Evolutionary conservation across 2,888 invertebrate species (phyloP).

Genomic region (Reticulitermes lucifugus): DNA sequence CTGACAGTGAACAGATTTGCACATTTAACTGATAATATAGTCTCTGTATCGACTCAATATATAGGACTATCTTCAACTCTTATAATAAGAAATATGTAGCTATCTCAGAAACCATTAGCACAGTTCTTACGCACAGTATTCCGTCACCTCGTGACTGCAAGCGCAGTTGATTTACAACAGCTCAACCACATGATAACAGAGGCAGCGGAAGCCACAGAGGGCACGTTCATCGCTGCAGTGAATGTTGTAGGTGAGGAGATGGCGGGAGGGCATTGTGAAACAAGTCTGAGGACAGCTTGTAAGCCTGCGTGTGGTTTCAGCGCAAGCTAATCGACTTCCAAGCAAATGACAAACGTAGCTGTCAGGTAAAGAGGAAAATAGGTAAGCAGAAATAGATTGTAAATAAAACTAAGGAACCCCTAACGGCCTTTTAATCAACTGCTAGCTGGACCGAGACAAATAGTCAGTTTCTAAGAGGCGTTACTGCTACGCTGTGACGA

Average conservation of each 20-base stretch:
- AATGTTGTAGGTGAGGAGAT: not conserved
- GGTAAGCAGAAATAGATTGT: not conserved
- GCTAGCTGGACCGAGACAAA: not conserved
- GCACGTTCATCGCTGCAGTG: not conserved
- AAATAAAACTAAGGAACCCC: slow-evolving; percentile 17
- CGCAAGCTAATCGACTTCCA: slow-evolving; percentile 9
- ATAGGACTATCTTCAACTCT: too few species aligned
- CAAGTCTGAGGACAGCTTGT: not conserved
- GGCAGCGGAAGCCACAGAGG: not conserved
- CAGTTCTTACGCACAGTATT: too few species aligned
- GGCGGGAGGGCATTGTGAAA: not conserved
- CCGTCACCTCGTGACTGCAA: not conserved
- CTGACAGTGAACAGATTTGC: too few species aligned
- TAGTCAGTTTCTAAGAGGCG: not conserved
- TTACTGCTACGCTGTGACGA: too few species aligned
- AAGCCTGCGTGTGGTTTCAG: not conserved
- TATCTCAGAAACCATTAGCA: too few species aligned
- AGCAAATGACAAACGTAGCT: not conserved
- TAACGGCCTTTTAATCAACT: not conserved
- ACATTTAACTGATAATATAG: too few species aligned
- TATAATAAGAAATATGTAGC: too few species aligned
- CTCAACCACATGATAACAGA: not conserved
- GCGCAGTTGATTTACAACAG: not conserved
- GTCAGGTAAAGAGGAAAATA: not conserved
- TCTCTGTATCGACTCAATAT: too few species aligned